phyloP scores from a whole-genome alignment of 1,140 invertebrate species.

The Planococcus citri region DNA sequence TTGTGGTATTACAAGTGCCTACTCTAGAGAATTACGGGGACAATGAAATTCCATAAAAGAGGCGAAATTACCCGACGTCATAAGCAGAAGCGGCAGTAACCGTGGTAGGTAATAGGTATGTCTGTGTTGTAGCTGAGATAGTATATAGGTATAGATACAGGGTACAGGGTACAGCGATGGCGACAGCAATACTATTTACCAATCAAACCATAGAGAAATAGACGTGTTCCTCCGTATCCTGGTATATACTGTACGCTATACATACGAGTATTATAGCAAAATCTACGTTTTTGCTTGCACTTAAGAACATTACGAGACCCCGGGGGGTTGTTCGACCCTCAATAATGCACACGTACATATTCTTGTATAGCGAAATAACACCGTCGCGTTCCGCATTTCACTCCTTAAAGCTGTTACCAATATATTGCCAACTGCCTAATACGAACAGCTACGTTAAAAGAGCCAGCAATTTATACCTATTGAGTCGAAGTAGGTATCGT shows the following conservation, averaged over 20 bases:
- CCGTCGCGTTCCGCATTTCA: no score
- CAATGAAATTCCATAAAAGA: slow-evolving; percentile 7
- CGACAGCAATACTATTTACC: slow-evolving; percentile 6
- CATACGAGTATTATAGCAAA: neutral
- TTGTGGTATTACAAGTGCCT: neutral
- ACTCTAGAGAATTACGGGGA: neutral
- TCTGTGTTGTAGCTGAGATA: no score
- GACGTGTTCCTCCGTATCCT: neutral
- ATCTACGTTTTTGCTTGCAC: slow-evolving; percentile 2
- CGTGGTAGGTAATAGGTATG: no score
- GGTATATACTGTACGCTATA: no score
- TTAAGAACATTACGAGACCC: slow-evolving; percentile 6
- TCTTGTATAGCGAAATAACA: neutral
- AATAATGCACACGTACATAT: neutral
- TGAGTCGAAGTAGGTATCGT: no score
- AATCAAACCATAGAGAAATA: neutral
- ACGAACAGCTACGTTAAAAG: neutral
- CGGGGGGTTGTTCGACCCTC: neutral
- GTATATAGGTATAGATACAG: no score
- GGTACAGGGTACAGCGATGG: neutral
- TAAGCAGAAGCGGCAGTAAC: slow-evolving; percentile 1
- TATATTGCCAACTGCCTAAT: neutral
- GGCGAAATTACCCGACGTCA: slow-evolving; percentile 1
- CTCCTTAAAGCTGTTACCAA: neutral
- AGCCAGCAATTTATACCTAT: neutral